phyloP scores from a whole-genome alignment of 2,797 vertebrate genomes.

The Hemibagrus guttatus region DNA sequence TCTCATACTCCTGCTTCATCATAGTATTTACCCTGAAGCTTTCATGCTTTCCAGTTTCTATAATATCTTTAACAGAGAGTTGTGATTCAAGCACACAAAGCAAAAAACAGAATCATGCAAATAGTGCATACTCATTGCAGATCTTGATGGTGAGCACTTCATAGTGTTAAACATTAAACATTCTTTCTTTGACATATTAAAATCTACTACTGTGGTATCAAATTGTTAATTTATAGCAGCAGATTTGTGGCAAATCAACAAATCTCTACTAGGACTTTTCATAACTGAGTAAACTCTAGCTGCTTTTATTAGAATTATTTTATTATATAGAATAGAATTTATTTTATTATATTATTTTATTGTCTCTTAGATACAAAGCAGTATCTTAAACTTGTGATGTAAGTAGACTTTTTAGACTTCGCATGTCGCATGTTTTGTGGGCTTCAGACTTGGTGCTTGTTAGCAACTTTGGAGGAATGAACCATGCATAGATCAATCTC shows the following conservation, averaged over 20 bases:
- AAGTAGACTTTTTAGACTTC: not conserved
- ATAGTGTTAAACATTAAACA: not conserved
- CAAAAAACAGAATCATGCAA: not conserved
- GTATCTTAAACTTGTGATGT: not conserved
- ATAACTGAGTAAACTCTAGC: not conserved
- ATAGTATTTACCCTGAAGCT: not conserved
- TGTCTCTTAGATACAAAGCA: too few relatives aligned
- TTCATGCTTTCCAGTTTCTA: not conserved
- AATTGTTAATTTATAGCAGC: not conserved
- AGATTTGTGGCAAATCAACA: not conserved
- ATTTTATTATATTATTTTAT: too few relatives aligned
- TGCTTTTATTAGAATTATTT: not conserved
- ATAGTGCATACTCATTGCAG: not conserved
- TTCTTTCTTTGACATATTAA: not conserved
- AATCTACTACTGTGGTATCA: not conserved
- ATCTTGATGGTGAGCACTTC: not conserved
- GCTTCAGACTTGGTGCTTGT: not conserved
- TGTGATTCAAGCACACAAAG: not conserved
- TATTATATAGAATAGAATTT: too few relatives aligned
- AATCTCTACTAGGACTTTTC: not conserved
- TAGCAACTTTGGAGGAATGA: not conserved
- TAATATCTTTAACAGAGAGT: not conserved
- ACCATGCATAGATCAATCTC: not conserved
- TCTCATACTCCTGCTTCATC: not conserved
- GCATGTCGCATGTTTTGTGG: not conserved